Evolutionary conservation across 2,113 vertebrate genomes (phyloP).

Genomic region (Nerophis ophidion): DNA sequence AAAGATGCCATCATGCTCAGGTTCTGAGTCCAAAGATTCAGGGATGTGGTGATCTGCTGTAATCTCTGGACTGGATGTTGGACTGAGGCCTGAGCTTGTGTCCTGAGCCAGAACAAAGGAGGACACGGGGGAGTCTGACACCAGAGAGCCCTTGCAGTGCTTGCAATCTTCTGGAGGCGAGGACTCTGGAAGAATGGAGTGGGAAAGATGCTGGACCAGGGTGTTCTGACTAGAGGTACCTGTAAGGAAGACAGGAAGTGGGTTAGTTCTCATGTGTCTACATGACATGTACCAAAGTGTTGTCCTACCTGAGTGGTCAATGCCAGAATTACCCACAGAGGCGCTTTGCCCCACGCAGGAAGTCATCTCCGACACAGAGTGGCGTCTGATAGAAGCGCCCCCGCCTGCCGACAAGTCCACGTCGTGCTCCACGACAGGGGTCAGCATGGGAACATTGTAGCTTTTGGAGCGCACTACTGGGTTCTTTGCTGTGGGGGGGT

Average conservation of each 20-base stretch:
- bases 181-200: conserved; percentile 40
- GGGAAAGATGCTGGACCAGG: conserved; percentile 38
- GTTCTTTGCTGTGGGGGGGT: conserved; percentile 75
- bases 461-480: conserved; percentile 89
- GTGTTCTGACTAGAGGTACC: conserved; percentile 25
- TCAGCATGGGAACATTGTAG: conserved; percentile 91
- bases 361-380: conserved; percentile 90
- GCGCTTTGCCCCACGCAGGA: conserved; percentile 79
- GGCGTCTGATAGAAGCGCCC: conserved; percentile 71
- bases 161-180: conserved; percentile 51
- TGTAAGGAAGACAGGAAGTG: conserved; percentile 49
- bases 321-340: conserved; percentile 30
- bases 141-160: conserved; percentile 16
- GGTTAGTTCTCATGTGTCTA: background rate
- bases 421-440: conserved; percentile 85
- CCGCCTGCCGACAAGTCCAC: conserved; percentile 42
- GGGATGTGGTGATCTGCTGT: conserved; percentile 72
- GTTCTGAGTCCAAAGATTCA: conserved; percentile 81
- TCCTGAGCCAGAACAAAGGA: conserved; percentile 49
- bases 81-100: conserved; percentile 57
- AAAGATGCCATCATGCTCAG: conserved; percentile 86
- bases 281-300: background rate
- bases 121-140: conserved; percentile 35
- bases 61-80: conserved; percentile 78
- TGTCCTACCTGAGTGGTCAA: conserved; percentile 26